Evolutionary conservation across 2,888 invertebrate genomes (phyloP), one percentile per base, ranked within the genome.

Genomic region (Meghimatium bilineatum): DNA sequence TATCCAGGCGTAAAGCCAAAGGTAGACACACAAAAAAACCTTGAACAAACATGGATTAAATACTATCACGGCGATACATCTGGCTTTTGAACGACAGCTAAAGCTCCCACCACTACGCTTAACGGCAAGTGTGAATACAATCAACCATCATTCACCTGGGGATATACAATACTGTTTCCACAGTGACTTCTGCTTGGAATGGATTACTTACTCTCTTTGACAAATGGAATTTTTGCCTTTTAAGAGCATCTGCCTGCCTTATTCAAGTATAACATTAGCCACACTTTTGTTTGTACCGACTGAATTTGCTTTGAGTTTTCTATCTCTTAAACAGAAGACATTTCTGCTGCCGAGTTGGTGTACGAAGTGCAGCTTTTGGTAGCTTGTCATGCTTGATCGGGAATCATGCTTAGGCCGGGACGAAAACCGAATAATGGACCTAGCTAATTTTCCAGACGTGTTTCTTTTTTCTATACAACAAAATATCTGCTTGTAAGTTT

Each of bases 401-500:
- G 85, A 85, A 0, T 56, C 76, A 63, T 1, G 76, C 23, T 67
- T 74, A 10, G 76, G 79, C 17, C 83, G 79, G 20, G 82, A 69
- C 20, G 85, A 75, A 67, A 85, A 87, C n/a, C 83, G 76, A 60
- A 85, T 75, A 66, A 84, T 60, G 29, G 84, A 80, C 75, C 83
- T 72, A 26, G 83, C 71, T 23, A 83, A 83, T 52, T 36, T 66
- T 14, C 67, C 66, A 6, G 72, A 26, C 23, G 29, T 36, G n/a
- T n/a, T 34, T 1, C 29, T 29, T 34, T 49, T 52, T 71, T 88
- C 88, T 72, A 85, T 75, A 82, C 90, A 91, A 80, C 90, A 90
- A 85, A 90, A 91, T 32, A 87, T 89, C 79, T 90, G 90, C 69
- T 89, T 89, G 82, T 90, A 91, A n/a, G 90, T 88, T 17, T 85